phyloP scores from a whole-genome alignment of 1,140 invertebrate species.

The Papilio polytes region DNA sequence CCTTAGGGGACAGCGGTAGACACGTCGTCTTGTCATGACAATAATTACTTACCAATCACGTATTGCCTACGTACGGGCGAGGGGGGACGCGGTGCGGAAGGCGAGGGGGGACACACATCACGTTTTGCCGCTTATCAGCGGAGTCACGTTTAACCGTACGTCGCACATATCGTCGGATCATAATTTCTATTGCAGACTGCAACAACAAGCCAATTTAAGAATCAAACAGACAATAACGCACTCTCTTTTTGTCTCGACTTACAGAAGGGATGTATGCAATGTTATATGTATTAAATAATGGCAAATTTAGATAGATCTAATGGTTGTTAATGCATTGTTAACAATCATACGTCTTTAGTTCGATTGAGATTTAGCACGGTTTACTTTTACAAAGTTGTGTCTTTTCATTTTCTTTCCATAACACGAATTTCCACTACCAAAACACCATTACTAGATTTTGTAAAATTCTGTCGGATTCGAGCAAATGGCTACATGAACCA shows the following conservation, averaged over 20 bases:
- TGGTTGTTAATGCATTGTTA: too few relatives aligned
- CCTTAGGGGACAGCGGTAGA: neutral
- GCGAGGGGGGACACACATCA: neutral
- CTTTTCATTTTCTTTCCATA: too few relatives aligned
- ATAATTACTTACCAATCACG: constrained; percentile 28
- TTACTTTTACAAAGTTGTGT: too few relatives aligned
- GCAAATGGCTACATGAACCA: too few relatives aligned
- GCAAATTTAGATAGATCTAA: too few relatives aligned
- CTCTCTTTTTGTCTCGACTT: neutral
- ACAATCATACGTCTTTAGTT: too few relatives aligned
- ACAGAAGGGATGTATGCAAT: neutral
- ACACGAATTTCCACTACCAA: too few relatives aligned
- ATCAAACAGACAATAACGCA: neutral
- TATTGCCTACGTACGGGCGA: constrained; percentile 8
- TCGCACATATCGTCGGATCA: constrained; percentile 9
- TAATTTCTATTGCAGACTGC: constrained; percentile 31
- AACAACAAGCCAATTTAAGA: constrained; percentile 3
- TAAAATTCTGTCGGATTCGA: too few relatives aligned
- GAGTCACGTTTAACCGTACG: constrained; percentile 32
- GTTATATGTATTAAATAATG: neutral
- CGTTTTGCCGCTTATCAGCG: constrained; percentile 31
- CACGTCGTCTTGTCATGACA: constrained; percentile 16
- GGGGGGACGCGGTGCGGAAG: neutral
- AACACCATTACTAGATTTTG: too few relatives aligned
- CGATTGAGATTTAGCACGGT: too few relatives aligned